Base-by-base conservation (phyloP, 2,797 vertebrate species). In the Hyperoplus immaculatus region DNA sequence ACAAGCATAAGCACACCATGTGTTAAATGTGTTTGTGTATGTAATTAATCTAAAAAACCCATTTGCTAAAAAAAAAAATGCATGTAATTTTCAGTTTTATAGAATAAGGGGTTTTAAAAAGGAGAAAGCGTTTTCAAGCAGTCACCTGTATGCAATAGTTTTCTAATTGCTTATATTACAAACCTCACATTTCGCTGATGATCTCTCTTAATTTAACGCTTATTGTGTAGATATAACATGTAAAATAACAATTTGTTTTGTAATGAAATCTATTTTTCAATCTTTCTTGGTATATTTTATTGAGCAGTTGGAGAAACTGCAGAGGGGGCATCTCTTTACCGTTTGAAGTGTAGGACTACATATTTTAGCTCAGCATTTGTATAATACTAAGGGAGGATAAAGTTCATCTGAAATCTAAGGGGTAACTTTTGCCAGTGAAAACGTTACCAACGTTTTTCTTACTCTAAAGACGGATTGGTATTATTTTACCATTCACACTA, bases 201-300 rank as follows among this genome's bases (percentile, higher is more conserved):
- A 78, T 81, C 29, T 70, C 69, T 76, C 83, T 59, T 92, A 87
- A 91, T 92, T 92, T 90, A 92, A 93, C 83, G 78, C 69, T 83
- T 55, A 73, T 73, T 89, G 73, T 92, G 88, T 92, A 89, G 86
- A 93, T 89, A 88, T 65, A 21, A 78, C 59, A 54, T 87, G 86
- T 92, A 82, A 83, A 87, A 87, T 86, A 88, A 91, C 72, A 72
- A 38, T 67, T 80, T 79, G 43, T 91, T 66, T 88, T 87, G 59
- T 88, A 81, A 83, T 72, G 77, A 82, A 85, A 81, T 80, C 14
- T 86, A 83, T 88, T 90, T 89, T 89, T 82, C 80, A 83, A 18
- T 77, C 55, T 69, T 38, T 68, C 69, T 66, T 81, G 73, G 75
- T 81, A 59, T 85, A 82, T 88, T 84, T 85, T 87, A 82, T 81